Evolutionary conservation across 2,888 invertebrate genomes (phyloP).

Genomic region (Morpho deidamia): DNA sequence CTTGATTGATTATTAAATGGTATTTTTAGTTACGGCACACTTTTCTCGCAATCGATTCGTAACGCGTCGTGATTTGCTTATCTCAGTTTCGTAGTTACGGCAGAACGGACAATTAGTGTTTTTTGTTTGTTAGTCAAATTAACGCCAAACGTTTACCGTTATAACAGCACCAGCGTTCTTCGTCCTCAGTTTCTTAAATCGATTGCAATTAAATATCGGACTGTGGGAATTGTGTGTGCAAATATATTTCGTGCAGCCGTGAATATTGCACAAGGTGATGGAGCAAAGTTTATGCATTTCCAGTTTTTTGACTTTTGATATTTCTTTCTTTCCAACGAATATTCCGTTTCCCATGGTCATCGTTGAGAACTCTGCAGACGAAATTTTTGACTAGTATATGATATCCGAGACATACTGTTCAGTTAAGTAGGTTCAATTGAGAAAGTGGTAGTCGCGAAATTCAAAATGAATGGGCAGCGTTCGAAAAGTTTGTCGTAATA

Average conservation of each 20-base stretch:
- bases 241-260: constrained; percentile 10
- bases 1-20: constrained; percentile 18
- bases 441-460: no score
- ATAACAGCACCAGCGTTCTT: constrained; percentile 25
- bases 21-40: constrained; percentile 36
- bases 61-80: constrained; percentile 35
- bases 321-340: no score
- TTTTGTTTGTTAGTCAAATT: constrained; percentile 24
- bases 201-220: constrained; percentile 19
- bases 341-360: no score
- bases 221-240: constrained; percentile 23
- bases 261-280: no score
- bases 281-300: no score
- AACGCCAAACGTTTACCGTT: constrained; percentile 29
- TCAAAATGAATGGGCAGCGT: no score
- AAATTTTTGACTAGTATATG: no score
- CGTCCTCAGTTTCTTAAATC: constrained; percentile 17
- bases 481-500: no score
- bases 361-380: no score
- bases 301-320: no score
- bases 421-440: no score
- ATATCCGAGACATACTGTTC: no score
- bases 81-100: constrained; percentile 29
- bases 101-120: constrained; percentile 37
- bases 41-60: constrained; percentile 39